Percentiles rank a stretch among this genome's conserved stretches.
Evolutionary conservation across 2,113 vertebrate genomes (phyloP).

Genomic region (Daphoenositta chrysoptera): DNA sequence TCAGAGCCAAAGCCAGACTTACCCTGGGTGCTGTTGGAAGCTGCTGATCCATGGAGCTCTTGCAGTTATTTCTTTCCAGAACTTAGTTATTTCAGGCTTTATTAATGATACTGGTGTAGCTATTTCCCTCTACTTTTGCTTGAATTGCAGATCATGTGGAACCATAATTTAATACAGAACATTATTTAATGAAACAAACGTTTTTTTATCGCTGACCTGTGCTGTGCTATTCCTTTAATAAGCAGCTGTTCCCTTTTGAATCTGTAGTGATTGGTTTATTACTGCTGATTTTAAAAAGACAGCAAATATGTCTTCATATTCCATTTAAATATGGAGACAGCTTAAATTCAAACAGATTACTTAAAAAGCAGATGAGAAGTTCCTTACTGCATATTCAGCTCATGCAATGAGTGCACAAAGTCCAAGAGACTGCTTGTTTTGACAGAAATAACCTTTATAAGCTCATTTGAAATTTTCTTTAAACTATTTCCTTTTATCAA

Average conservation of each 20-base stretch:
- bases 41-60: not conserved
- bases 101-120: not conserved
- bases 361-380: not conserved
- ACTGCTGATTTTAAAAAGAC: not conserved
- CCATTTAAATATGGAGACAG: not conserved
- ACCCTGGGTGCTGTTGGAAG: not conserved
- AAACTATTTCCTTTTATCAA: constrained; percentile 15
- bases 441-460: not conserved
- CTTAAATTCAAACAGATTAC: not conserved
- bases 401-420: not conserved
- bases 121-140: not conserved
- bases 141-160: not conserved
- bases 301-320: not conserved
- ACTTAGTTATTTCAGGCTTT: not conserved
- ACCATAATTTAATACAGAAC: not conserved
- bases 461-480: not conserved
- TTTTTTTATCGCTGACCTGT: not conserved
- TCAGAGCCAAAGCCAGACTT: not conserved
- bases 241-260: not conserved
- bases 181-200: not conserved
- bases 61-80: not conserved
- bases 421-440: constrained; percentile 25
- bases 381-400: not conserved
- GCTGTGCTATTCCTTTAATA: not conserved
- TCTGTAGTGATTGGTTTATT: not conserved